phyloP scores from a whole-genome alignment of 2,888 invertebrate genomes.

The Laothoe populi region DNA sequence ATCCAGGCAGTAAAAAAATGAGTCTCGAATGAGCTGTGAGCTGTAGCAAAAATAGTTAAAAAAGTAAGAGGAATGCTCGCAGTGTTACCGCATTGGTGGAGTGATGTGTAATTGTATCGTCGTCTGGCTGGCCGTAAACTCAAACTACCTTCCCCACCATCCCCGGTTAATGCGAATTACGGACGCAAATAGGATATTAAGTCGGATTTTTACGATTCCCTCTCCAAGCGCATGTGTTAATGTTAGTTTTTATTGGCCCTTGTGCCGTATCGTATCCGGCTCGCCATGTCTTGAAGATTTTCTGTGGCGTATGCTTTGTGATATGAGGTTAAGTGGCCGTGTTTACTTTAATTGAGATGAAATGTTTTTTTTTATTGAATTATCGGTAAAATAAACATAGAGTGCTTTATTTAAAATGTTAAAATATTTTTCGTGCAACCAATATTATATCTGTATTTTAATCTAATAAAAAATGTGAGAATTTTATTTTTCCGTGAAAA shows the following conservation, averaged over 20 bases:
- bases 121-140: constrained; percentile 6
- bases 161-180: constrained; percentile 25
- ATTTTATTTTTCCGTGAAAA: too few species aligned
- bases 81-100: constrained; percentile 2
- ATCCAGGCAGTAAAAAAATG: too few species aligned
- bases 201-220: constrained; percentile 25
- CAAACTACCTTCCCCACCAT: neutral
- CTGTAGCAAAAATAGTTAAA: neutral
- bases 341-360: neutral
- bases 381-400: neutral
- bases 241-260: constrained; percentile 23
- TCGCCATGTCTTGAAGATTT: neutral
- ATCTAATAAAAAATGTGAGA: too few species aligned
- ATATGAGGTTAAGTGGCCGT: neutral
- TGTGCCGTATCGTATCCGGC: constrained; percentile 8
- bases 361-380: neutral
- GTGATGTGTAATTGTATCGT: constrained; percentile 16
- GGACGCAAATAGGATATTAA: constrained; percentile 21
- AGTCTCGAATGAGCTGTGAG: neutral
- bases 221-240: constrained; percentile 11
- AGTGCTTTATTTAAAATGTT: neutral
- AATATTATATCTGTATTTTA: neutral
- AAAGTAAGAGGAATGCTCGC: neutral
- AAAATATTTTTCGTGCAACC: neutral
- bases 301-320: neutral